Percentiles rank a stretch among this genome's conserved stretches.
These are phyloP conservation scores for Melinaea menophilus DNA, from an alignment of 2,888 invertebrate species.

Conservation along the genomic window DNA sequence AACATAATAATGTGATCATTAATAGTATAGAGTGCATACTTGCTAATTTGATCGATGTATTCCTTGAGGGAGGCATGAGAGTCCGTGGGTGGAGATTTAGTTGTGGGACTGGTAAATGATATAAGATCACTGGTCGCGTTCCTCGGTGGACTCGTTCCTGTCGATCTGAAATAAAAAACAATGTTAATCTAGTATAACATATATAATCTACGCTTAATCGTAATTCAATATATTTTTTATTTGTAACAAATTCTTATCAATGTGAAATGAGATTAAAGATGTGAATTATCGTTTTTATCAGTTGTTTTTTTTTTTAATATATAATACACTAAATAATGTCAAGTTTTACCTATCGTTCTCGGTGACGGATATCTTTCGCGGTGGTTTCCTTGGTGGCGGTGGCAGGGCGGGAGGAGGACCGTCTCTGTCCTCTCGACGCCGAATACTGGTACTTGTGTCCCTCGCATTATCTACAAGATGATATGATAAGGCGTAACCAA, in stretches of 20 bases:
- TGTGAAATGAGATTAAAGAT: too few relatives aligned
- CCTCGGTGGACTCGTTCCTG: slow-evolving; percentile 64
- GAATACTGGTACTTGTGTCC: slow-evolving; percentile 53
- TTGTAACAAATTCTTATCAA: not conserved
- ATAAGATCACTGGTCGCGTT: slow-evolving; percentile 80
- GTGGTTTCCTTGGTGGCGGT: slow-evolving; percentile 66
- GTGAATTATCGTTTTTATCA: too few relatives aligned
- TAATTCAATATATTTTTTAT: too few relatives aligned
- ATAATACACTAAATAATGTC: not conserved
- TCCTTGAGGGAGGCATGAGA: slow-evolving; percentile 78
- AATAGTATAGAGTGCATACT: slow-evolving; percentile 44
- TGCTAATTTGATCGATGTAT: slow-evolving; percentile 78
- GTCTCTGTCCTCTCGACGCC: slow-evolving; percentile 60
- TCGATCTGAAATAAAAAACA: slow-evolving; percentile 48
- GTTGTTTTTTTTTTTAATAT: too few relatives aligned
- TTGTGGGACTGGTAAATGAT: slow-evolving; percentile 83
- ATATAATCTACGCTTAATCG: not conserved
- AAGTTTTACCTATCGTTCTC: slow-evolving; percentile 52
- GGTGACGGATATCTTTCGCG: slow-evolving; percentile 49
- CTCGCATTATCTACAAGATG: slow-evolving; percentile 57
- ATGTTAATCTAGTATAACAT: not conserved
- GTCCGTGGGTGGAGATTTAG: slow-evolving; percentile 66
- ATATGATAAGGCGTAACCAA: slow-evolving; percentile 19
- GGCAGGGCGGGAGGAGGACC: slow-evolving; percentile 67
- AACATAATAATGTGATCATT: slow-evolving; percentile 48